These are phyloP conservation scores for Bombus sylvicola DNA, from an alignment of 1,140 invertebrate genomes.

Conservation along the genomic window DNA sequence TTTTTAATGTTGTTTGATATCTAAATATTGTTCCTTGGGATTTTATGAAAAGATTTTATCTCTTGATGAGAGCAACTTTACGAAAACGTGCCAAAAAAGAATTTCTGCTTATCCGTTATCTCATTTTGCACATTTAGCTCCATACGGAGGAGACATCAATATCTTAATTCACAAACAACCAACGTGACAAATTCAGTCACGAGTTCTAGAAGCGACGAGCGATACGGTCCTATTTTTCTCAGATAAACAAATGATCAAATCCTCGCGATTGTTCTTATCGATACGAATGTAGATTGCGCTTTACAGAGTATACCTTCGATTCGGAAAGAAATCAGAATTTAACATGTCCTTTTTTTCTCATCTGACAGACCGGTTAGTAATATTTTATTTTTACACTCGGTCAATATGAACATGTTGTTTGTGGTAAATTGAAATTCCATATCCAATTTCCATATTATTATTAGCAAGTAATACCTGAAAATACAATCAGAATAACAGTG, in stretches of 20 bases:
- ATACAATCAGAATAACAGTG: neutral
- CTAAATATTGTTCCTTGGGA: neutral
- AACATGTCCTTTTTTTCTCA: neutral
- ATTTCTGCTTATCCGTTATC: conserved; percentile 35
- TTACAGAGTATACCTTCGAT: neutral
- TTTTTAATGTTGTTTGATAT: neutral
- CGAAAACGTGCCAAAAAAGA: neutral
- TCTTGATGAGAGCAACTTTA: neutral
- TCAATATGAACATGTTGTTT: neutral
- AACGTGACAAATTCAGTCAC: conserved; percentile 55
- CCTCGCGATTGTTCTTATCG: conserved; percentile 53
- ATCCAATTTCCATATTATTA: neutral
- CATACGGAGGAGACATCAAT: conserved; percentile 6
- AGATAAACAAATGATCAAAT: conserved; percentile 55
- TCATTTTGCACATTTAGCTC: neutral
- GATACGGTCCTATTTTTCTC: conserved; percentile 60
- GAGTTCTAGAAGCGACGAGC: conserved; percentile 2
- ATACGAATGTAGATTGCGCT: conserved; percentile 43
- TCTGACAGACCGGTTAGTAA: neutral
- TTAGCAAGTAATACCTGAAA: neutral
- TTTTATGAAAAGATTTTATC: neutral
- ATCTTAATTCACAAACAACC: conserved; percentile 51
- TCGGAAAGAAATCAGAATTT: neutral
- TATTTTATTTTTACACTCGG: neutral
- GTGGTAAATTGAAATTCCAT: neutral